A percentile compares a stretch with the other conserved stretches of the same genome.
Evolutionary conservation across 2,797 vertebrate genomes (phyloP).

Genomic region (Brachymystax lenok): DNA sequence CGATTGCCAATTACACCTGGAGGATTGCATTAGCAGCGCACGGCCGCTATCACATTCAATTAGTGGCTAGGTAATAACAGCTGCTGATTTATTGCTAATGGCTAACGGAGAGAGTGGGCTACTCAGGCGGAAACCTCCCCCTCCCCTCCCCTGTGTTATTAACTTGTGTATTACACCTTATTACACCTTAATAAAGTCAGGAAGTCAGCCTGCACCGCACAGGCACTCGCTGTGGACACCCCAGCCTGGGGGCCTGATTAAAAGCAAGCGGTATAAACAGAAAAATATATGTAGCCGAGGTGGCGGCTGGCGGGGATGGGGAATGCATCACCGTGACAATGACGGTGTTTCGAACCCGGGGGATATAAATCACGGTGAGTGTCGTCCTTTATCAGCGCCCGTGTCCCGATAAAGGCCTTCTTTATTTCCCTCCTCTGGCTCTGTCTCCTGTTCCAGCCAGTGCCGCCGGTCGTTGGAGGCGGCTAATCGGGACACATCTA

Average conservation of each 20-base stretch:
- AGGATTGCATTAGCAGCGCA: conserved; percentile 64
- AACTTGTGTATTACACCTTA: conserved; percentile 71
- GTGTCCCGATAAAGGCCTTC: conserved; percentile 65
- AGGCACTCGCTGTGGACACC: conserved; percentile 8
- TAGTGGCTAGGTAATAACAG: conserved; percentile 64
- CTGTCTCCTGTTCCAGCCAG: conserved; percentile 33
- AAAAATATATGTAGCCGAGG: background rate
- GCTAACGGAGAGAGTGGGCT: conserved; percentile 52
- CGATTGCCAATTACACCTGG: conserved; percentile 71
- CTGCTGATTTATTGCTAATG: conserved; percentile 76
- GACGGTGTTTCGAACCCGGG: conserved; percentile 24
- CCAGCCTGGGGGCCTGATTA: conserved; percentile 30
- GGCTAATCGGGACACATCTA: conserved; percentile 18
- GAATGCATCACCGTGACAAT: conserved; percentile 20
- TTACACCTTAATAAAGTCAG: conserved; percentile 28
- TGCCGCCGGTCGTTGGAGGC: background rate
- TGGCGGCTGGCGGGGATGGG: background rate
- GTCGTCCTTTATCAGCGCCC: conserved; percentile 67
- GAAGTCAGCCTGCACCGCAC: background rate
- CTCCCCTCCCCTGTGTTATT: conserved; percentile 51
- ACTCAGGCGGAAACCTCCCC: conserved; percentile 50
- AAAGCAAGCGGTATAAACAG: background rate
- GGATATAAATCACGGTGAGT: conserved; percentile 68
- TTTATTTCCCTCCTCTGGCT: conserved; percentile 71
- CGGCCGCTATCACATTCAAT: conserved; percentile 72